A percentile compares a stretch with the other conserved stretches of the same genome.
phyloP scores from a whole-genome alignment of 2,797 vertebrate genomes.

The Poliocrania exsul region DNA sequence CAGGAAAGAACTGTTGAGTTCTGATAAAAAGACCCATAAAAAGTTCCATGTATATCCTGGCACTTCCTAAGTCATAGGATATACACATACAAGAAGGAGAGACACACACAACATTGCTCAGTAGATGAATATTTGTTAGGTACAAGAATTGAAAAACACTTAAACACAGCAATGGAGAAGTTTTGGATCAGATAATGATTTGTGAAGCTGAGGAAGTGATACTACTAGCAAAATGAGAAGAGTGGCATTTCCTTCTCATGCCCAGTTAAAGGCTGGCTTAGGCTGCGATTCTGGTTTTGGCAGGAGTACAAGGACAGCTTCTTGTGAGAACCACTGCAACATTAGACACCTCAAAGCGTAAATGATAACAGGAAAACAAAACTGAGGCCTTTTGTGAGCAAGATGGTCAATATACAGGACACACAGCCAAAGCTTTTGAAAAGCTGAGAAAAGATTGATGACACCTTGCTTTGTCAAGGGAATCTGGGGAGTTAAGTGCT shows the following conservation, averaged over 20 bases:
- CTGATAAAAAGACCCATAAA: not conserved
- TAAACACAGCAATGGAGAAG: not conserved
- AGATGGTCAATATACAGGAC: not conserved
- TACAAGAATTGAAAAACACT: not conserved
- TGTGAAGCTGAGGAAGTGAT: not conserved
- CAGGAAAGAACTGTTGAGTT: not conserved
- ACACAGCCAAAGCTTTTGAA: not conserved
- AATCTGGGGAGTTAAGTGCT: not conserved
- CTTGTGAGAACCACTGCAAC: not conserved
- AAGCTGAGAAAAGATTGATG: not conserved
- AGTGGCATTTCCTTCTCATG: not conserved
- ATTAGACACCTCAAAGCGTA: not conserved
- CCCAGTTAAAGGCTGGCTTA: not conserved
- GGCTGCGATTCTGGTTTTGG: not conserved
- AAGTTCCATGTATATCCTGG: not conserved
- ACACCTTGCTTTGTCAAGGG: accelerated
- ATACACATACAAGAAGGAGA: not conserved
- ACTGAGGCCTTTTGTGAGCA: not conserved
- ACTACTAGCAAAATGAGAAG: not conserved
- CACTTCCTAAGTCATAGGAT: not conserved
- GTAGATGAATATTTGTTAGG: not conserved
- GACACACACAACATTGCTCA: not conserved
- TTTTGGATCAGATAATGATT: not conserved
- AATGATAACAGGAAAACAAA: not conserved
- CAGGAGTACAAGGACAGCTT: not conserved